Percentiles rank a stretch among this genome's conserved stretches.
Conservation (phyloP, 37 sponge, comb jelly and placozoan species). For the Halisarca cf. caerulea region DNA sequence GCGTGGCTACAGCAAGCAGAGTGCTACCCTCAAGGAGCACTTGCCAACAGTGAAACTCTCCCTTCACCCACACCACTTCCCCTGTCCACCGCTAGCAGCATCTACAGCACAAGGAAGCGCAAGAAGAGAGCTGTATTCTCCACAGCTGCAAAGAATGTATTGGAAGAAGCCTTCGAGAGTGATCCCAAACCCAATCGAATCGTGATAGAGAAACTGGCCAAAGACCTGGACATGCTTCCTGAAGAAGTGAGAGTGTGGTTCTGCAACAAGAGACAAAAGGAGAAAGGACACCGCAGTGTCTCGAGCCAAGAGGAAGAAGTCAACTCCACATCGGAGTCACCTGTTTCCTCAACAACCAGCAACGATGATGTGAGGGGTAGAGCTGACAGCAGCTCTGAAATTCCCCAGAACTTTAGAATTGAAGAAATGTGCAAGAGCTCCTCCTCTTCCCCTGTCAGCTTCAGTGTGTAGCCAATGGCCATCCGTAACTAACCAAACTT, state of each 20-base stretch:
- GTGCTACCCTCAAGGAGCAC: slow-evolving; percentile 20
- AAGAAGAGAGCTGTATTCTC: slow-evolving; percentile 88
- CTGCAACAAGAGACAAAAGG: slow-evolving; percentile 91
- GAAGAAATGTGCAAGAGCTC: slow-evolving; percentile 86
- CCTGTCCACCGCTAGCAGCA: background rate
- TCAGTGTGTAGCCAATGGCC: too few relatives aligned
- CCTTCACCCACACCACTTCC: slow-evolving; percentile 37
- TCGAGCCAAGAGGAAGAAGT: background rate
- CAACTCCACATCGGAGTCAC: background rate
- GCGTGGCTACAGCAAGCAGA: slow-evolving; percentile 73
- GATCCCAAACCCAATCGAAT: slow-evolving; percentile 76
- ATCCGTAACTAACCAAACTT: too few relatives aligned
- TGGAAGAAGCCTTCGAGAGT: slow-evolving; percentile 66
- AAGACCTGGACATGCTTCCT: slow-evolving; percentile 74
- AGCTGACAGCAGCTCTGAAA: slow-evolving; percentile 8
- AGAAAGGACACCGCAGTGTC: slow-evolving; percentile 27
- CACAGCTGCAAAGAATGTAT: slow-evolving; percentile 45
- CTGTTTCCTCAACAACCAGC: slow-evolving; percentile 33
- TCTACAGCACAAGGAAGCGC: slow-evolving; percentile 53
- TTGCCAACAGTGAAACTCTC: background rate
- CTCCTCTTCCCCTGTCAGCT: slow-evolving; percentile 11
- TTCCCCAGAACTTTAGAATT: slow-evolving; percentile 61
- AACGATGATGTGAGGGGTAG: background rate
- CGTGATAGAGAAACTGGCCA: slow-evolving; percentile 65
- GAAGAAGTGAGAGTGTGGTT: slow-evolving; percentile 94